Evolutionary conservation across 2,113 vertebrate genomes (phyloP).

Genomic region (Ardeotis arabs): DNA sequence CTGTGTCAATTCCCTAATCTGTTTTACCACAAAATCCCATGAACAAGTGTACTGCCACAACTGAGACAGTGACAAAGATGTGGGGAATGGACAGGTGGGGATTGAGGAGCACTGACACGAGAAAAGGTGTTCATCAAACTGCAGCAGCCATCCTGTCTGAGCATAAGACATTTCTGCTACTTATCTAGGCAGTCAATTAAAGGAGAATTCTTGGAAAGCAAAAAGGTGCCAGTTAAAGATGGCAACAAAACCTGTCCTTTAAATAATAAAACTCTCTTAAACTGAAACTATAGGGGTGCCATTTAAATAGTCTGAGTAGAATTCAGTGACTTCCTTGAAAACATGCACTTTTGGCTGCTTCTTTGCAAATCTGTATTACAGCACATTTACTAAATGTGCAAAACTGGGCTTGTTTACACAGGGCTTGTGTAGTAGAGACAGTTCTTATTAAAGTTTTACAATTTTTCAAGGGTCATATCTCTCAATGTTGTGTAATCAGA

Average conservation of each 20-base stretch:
- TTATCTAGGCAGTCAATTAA: background rate
- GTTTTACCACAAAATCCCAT: background rate
- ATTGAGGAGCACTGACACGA: background rate
- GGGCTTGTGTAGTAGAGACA: background rate
- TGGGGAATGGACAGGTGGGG: background rate
- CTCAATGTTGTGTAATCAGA: background rate
- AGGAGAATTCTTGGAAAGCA: background rate
- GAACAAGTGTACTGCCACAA: background rate
- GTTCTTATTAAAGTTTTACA: background rate
- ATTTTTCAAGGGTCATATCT: background rate
- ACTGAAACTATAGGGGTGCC: background rate
- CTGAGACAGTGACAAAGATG: background rate
- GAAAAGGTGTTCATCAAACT: background rate
- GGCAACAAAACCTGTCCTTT: background rate
- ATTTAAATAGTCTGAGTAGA: background rate
- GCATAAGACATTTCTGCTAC: background rate
- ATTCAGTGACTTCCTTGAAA: background rate
- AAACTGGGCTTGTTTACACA: background rate
- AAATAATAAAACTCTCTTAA: background rate
- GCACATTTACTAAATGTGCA: background rate
- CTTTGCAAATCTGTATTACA: background rate
- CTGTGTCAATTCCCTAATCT: background rate
- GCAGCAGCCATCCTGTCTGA: background rate
- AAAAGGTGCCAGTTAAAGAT: background rate
- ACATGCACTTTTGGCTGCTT: background rate